Conservation (phyloP, 2,113 vertebrate species). For the Struthidea cinerea region DNA sequence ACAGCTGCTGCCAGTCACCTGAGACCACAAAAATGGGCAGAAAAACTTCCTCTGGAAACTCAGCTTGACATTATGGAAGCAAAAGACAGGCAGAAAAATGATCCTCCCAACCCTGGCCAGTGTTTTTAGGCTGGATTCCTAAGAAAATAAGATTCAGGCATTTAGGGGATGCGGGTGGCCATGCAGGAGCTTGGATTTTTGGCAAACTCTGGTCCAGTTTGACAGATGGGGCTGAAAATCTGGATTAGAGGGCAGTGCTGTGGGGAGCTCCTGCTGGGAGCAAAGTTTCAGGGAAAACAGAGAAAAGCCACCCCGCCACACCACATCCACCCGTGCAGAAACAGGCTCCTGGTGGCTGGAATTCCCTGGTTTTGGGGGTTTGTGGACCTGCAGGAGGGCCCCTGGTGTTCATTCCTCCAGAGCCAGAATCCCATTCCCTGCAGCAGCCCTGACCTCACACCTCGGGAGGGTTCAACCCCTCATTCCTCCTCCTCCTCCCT, state of each 20-base stretch:
- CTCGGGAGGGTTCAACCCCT: neutral
- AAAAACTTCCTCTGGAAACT: neutral
- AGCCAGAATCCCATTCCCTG: neutral
- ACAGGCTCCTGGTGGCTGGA: neutral
- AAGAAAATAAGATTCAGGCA: neutral
- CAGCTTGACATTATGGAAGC: neutral
- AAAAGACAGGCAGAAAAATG: neutral
- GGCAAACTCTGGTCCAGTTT: neutral
- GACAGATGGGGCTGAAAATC: neutral
- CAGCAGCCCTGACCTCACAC: neutral
- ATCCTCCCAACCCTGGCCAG: neutral
- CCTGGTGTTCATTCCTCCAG: neutral
- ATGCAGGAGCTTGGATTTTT: neutral
- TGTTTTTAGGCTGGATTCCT: neutral
- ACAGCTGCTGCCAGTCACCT: constrained; percentile 22
- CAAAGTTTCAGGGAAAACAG: neutral
- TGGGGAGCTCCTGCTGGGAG: neutral
- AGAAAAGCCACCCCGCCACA: too few relatives aligned
- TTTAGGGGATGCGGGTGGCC: neutral
- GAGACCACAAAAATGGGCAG: neutral
- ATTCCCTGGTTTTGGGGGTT: neutral
- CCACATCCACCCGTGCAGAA: rapidly evolving
- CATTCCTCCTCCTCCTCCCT: neutral
- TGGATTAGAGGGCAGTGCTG: neutral
- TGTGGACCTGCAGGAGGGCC: neutral